Base-by-base conservation (phyloP, 2,113 vertebrate genomes). In the Chaetura pelagica region DNA sequence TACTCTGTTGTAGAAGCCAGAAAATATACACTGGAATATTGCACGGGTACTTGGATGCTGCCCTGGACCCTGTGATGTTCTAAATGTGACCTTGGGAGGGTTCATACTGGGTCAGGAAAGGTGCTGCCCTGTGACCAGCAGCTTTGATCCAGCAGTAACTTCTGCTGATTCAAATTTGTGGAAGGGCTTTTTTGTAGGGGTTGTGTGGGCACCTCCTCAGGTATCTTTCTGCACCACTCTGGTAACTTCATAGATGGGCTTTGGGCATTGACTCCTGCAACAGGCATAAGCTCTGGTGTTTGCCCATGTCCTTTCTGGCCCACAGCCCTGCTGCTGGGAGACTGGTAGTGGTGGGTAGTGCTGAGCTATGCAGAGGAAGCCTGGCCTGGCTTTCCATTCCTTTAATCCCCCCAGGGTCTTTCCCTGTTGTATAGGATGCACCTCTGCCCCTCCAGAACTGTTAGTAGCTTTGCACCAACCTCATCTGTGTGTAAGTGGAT, bases 61-160 rank as follows among this genome's bases (percentile, higher is more conserved):
- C 38, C 30, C 46, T 58, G 71, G 49, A 42, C 14, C 40, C 44
- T 6, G 57, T 16, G 59, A 23, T 71, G 0, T 46, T 23, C 30
- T 81, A 10, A 34, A 22, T 35, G 10, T 91, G 66, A 30, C 52
- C 30, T 55, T 59, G 48, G 30, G 42, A 27, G 20, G 57, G 18
- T 89, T 42, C 26, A 38, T 22, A 2, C 5, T 16, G 51, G 51
- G 21, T 74, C 19, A 66, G 15, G 42, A 72, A 79, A 85, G 58
- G 40, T 48, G 38, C 69, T 1, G 18, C n/a, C 10, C 0, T 44
- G 3, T 8, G 34, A 32, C 12, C 9, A 1, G 0, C 42, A 12
- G 38, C 44, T 59, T n/a, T 16, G 57, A 19, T 44, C 58, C 67
- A 35, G 44, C 64, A 12, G 12, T 46, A 32, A 18, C 27, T 27